These are phyloP conservation scores for Phocoena sinus DNA, from an alignment of 2,113 vertebrate species.

Conservation along the genomic window DNA sequence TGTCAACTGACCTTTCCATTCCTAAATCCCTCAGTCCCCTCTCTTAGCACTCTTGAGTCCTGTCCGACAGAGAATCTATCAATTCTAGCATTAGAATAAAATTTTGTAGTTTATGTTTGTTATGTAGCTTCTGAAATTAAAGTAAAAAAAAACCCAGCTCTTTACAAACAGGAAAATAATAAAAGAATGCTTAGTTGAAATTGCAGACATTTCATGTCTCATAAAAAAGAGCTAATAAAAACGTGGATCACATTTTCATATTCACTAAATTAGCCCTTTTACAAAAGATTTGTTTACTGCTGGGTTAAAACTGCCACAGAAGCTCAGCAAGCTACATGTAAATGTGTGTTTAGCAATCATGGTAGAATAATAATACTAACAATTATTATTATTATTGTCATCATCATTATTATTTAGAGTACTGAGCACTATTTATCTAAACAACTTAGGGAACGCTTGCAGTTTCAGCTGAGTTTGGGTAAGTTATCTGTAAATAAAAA, in stretches of 20 bases:
- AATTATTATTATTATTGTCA: background rate
- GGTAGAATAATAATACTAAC: background rate
- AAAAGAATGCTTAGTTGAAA: background rate
- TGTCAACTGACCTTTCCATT: background rate
- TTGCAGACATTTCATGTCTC: background rate
- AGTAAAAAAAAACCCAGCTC: background rate
- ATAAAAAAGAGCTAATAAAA: constrained; percentile 29
- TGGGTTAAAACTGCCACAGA: background rate
- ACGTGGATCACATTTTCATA: background rate
- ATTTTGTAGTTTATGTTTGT: background rate
- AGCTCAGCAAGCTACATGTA: background rate
- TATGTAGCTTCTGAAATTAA: background rate
- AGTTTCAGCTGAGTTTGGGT: background rate
- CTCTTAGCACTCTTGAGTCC: background rate
- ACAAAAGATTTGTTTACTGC: background rate
- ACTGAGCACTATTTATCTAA: background rate
- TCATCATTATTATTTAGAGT: background rate
- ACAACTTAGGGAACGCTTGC: background rate
- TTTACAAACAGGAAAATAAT: background rate
- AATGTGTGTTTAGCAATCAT: background rate
- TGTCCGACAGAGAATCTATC: background rate
- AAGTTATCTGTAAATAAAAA: background rate
- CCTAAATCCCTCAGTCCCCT: background rate
- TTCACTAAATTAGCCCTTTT: background rate
- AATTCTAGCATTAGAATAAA: background rate